Evolutionary conservation across 2,113 vertebrate genomes (phyloP), one percentile per base, ranked within the genome.

Genomic region (Malurus melanocephalus): DNA sequence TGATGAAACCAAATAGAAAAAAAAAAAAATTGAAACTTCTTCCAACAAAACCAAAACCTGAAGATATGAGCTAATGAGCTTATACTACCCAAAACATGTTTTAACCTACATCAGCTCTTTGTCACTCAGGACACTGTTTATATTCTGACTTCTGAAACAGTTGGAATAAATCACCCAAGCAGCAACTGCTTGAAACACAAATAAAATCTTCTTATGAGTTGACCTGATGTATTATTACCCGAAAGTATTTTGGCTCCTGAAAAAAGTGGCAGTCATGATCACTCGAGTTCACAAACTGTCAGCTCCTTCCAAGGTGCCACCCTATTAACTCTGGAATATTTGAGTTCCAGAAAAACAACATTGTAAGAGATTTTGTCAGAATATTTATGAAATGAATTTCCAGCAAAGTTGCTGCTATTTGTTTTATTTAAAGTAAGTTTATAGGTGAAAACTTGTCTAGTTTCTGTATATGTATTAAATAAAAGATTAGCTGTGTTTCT

Each of bases 371-470:
- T 69, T 92, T 91, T 46, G 80, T 42, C 23, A 57, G 48, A 87
- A 77, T 64, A 71, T 52, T 93, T 94, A 85, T 85, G 7, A 92
- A 73, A 67, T 16, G 0, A 52, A 68, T 67, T 75, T 38, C 21
- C 62, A 32, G 16, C 26, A 57, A 84, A 80, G 13, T 48, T 56
- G 10, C 11, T 67, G 20, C 38, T 68, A 5, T 52, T 91, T 16
- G 3, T 78, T 92, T 78, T 64, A 71, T 46, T 24, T 77, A 49
- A 82, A 64, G 28, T 27, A 84, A 69, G 26, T 84, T 93, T 69
- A 81, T 38, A 68, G 82, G 69, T 81, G 48, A 91, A 91, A 91
- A 90, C 38, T 51, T 81, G 67, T 62, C 62, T 90, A 42, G 22
- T 53, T 83, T 87, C 52, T 94, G 33, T 71, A 71, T 26, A 60